Conservation (phyloP, 2,888 invertebrate species). For the Phragmatobia fuliginosa region DNA sequence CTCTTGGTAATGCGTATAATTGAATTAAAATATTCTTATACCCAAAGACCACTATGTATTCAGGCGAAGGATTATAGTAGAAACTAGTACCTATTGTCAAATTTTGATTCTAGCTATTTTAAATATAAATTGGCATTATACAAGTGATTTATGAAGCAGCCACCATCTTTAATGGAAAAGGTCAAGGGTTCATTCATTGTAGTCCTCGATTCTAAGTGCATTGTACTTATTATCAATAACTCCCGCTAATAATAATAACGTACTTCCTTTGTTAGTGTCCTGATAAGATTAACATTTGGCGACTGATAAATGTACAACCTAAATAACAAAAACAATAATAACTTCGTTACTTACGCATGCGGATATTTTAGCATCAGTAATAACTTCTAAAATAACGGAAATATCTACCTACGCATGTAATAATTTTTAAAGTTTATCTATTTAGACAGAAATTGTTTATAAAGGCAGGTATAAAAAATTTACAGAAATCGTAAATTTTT, state of each 20-base stretch:
- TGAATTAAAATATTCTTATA: slow-evolving; percentile 46
- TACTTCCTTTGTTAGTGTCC: slow-evolving; percentile 35
- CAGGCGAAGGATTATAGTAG: slow-evolving; percentile 3
- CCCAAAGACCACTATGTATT: slow-evolving; percentile 5
- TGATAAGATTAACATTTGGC: slow-evolving; percentile 35
- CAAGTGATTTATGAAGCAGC: slow-evolving; percentile 6
- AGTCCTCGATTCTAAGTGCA: slow-evolving; percentile 35
- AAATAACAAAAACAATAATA: slow-evolving; percentile 3
- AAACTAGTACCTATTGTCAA: slow-evolving; percentile 14
- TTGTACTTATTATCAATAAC: slow-evolving; percentile 27
- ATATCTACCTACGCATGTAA: too few species aligned
- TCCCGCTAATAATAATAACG: slow-evolving; percentile 27
- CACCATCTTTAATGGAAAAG: slow-evolving; percentile 12
- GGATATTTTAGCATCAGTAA: background rate
- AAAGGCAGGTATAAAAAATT: background rate
- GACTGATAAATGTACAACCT: slow-evolving; percentile 22
- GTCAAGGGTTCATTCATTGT: too few species aligned
- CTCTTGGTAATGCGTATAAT: slow-evolving; percentile 50
- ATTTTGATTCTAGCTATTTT: background rate
- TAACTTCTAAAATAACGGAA: background rate
- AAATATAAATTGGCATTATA: slow-evolving; percentile 18
- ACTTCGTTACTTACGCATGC: background rate
- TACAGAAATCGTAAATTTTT: background rate
- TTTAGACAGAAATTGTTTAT: background rate
- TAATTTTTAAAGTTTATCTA: background rate